Evolutionary conservation across 53 echinoderm and acorn worm species (phyloP).

Genomic region (Paracentrotus lividus): DNA sequence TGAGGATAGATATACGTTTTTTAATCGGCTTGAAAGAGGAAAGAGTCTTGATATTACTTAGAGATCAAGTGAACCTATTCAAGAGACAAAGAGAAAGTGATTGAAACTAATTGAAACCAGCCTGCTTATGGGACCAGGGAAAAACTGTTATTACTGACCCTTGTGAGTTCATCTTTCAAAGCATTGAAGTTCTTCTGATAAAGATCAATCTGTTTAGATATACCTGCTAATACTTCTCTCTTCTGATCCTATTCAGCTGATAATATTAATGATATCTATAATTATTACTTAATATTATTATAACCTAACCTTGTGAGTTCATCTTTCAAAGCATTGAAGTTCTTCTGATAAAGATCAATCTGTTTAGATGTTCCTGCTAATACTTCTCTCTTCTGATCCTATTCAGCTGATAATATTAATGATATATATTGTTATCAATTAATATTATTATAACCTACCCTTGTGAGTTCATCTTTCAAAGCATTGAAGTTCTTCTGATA

Average conservation of each 20-base stretch:
- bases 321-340: constrained; percentile 92
- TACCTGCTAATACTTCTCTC: constrained; percentile 78
- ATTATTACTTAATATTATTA: too few relatives aligned
- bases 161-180: constrained; percentile 89
- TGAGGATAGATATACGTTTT: too few relatives aligned
- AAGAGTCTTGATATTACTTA: too few relatives aligned
- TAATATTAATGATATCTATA: too few relatives aligned
- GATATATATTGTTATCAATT: too few relatives aligned
- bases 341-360: constrained; percentile 91
- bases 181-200: constrained; percentile 94
- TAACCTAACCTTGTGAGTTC: constrained; percentile 78
- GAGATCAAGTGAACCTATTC: too few relatives aligned
- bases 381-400: constrained; percentile 84
- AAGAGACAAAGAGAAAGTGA: too few relatives aligned
- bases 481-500: constrained; percentile 95
- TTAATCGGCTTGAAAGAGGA: too few relatives aligned
- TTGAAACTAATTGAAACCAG: too few relatives aligned
- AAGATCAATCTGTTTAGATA: constrained; percentile 87
- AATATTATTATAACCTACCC: too few relatives aligned
- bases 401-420: constrained; percentile 82
- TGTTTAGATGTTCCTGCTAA: constrained; percentile 86
- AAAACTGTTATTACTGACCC: too few relatives aligned
- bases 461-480: constrained; percentile 90
- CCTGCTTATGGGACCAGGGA: too few relatives aligned
- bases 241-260: constrained; percentile 87